Conservation (phyloP, 2,888 invertebrate species). For the Spicauda simplicius region DNA sequence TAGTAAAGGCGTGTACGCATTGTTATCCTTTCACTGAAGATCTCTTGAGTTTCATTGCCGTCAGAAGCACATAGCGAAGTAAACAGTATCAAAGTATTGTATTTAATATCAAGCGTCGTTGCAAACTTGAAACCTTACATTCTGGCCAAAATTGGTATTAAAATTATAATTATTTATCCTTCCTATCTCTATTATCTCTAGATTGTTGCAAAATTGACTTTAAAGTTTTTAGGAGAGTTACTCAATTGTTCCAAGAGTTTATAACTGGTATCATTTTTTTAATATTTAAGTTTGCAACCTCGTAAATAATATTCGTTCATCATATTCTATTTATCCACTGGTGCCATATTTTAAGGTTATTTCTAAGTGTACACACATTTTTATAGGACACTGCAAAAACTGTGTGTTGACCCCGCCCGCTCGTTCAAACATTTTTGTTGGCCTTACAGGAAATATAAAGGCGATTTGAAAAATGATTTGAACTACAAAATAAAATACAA, state of each 20-base stretch:
- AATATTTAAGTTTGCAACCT: too few species aligned
- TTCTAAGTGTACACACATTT: slow-evolving; percentile 67
- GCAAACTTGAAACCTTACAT: too few species aligned
- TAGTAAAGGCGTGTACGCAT: slow-evolving; percentile 66
- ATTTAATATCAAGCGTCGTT: slow-evolving; percentile 38
- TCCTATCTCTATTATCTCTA: too few species aligned
- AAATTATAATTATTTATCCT: too few species aligned
- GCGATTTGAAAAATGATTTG: slow-evolving; percentile 75
- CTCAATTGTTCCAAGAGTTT: too few species aligned
- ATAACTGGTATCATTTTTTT: too few species aligned
- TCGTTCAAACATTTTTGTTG: slow-evolving; percentile 69
- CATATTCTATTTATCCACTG: slow-evolving; percentile 19
- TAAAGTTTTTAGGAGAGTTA: too few species aligned
- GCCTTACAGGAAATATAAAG: slow-evolving; percentile 70
- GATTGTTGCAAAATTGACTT: too few species aligned
- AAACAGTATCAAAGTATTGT: slow-evolving; percentile 62
- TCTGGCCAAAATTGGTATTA: too few species aligned
- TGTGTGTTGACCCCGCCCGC: slow-evolving; percentile 63
- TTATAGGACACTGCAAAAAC: slow-evolving; percentile 81
- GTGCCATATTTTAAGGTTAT: slow-evolving; percentile 56
- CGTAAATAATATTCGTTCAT: background rate
- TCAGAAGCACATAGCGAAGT: slow-evolving; percentile 67
- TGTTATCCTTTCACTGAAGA: slow-evolving; percentile 85
- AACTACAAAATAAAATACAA: slow-evolving; percentile 45
- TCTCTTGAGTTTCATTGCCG: slow-evolving; percentile 83